A percentile compares a stretch with the other conserved stretches of the same genome.
Conservation (phyloP, 1,140 invertebrate species). For the Bombus waltoni region DNA sequence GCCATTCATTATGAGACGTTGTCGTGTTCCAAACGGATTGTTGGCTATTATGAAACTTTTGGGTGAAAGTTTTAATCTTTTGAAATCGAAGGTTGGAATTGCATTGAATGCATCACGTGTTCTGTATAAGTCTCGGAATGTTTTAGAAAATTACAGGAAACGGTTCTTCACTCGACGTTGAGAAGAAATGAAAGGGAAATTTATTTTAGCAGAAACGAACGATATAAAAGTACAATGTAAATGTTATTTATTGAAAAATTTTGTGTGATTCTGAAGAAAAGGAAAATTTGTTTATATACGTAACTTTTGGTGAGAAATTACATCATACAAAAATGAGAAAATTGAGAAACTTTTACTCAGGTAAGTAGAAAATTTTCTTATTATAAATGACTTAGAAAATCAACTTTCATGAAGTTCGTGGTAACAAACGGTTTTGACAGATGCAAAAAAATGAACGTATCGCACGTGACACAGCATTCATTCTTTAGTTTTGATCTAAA, state of each 20-base stretch:
- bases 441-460: slow-evolving; percentile 17
- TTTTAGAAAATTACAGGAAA: neutral
- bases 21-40: slow-evolving; percentile 10
- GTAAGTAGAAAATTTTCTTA: too few relatives aligned
- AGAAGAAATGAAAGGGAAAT: too few relatives aligned
- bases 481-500: neutral
- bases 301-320: too few relatives aligned
- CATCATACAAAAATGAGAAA: too few relatives aligned
- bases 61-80: neutral
- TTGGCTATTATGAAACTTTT: neutral
- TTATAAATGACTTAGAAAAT: too few relatives aligned
- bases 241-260: too few relatives aligned
- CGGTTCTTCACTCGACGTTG: too few relatives aligned
- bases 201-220: too few relatives aligned
- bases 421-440: neutral
- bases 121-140: accelerated
- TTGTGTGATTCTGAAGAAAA: too few relatives aligned
- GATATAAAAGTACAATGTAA: neutral
- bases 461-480: slow-evolving; percentile 19
- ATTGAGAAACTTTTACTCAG: too few relatives aligned
- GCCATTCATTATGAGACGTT: slow-evolving; percentile 7
- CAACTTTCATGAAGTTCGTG: neutral
- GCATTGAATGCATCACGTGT: neutral
- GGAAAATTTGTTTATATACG: too few relatives aligned
- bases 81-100: neutral